Evolutionary conservation across 2,888 invertebrate genomes (phyloP), one percentile per base, ranked within the genome.

Genomic region (Strigamia crassipes): DNA sequence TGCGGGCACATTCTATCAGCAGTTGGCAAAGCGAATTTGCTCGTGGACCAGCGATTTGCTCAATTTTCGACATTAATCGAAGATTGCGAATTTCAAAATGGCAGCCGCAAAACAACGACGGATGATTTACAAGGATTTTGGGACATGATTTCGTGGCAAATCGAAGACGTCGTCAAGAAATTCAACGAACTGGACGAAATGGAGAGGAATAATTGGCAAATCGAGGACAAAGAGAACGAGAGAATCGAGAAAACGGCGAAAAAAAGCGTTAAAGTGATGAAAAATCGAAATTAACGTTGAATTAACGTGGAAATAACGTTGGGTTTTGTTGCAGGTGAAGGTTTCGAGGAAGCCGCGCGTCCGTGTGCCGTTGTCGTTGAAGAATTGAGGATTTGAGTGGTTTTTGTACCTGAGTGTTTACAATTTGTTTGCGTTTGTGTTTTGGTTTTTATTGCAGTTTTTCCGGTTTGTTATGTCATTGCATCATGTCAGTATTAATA

Each of bases 41-140:
- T 89, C 82, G 87, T 89, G 83, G 84, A 85, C 15, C 87, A 89
- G 83, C 84, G 88, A 18, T 88, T 89, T 83, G 86, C 87, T 82
- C 89, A 89, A 85, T 89, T 89, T 84, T 82, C 82, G 79, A 87
- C 87, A 9, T 85, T 89, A n/a, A 86, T 89, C 51, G 88, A 89
- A 83, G 86, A 88, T 84, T 89, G 89, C 84, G 88, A 89, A 84
- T 87, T 86, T 81, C 85, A 86, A 23, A 85, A 84, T n/a, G 89
- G 89, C 1, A 88, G 88, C 83, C 87, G 88, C 81, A 86, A 86
- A 83, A 87, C 87, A 4, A 87, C 87, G 8, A 86, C 86, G 78
- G 85, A 86, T 15, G 89, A 89, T 84, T 85, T 89, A 5, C 87
- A 88, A 82, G 89, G 89, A n/a, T 89, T 89, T 85, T 89, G 89